Percentiles rank a stretch among this genome's conserved stretches.
Conservation (phyloP, 1,140 invertebrate species). For the Parapsyche elsis region DNA sequence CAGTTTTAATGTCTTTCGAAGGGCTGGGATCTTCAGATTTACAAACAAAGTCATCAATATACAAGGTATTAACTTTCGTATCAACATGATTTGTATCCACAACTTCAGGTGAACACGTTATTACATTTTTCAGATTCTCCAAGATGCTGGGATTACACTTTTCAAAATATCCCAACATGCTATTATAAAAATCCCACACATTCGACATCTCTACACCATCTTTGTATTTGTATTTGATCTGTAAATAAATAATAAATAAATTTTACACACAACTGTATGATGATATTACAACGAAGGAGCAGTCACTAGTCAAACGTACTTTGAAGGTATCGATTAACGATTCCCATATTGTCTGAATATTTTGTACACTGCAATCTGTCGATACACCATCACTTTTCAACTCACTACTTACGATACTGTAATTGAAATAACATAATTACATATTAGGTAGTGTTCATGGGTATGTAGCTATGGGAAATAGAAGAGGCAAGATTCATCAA, state of each 20-base stretch:
- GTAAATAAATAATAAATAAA: slow-evolving; percentile 26
- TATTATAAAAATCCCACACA: slow-evolving; percentile 63
- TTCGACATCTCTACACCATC: slow-evolving; percentile 27
- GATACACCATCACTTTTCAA: slow-evolving; percentile 44
- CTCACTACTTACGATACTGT: slow-evolving; percentile 39
- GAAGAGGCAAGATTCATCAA: slow-evolving; percentile 9
- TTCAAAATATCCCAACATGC: slow-evolving; percentile 58
- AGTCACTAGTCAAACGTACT: slow-evolving; percentile 30
- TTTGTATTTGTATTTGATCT: slow-evolving; percentile 48
- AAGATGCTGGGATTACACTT: slow-evolving; percentile 42
- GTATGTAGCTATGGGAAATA: too few relatives aligned
- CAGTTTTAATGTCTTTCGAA: not conserved
- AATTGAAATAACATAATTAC: not conserved
- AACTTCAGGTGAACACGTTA: not conserved
- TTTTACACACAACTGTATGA: too few relatives aligned
- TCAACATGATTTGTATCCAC: not conserved
- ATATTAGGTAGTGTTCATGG: too few relatives aligned
- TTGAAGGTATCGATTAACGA: slow-evolving; percentile 48
- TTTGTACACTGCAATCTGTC: slow-evolving; percentile 38
- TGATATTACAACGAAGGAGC: too few relatives aligned
- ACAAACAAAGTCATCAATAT: slow-evolving; percentile 28
- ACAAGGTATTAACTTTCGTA: slow-evolving; percentile 52
- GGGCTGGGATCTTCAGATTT: slow-evolving; percentile 48
- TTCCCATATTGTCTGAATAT: slow-evolving; percentile 49
- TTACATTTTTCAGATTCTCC: slow-evolving; percentile 20